A percentile compares a stretch with the other conserved stretches of the same genome.
Conservation (phyloP, 2,113 vertebrate species). For the Laticauda laticaudata region DNA sequence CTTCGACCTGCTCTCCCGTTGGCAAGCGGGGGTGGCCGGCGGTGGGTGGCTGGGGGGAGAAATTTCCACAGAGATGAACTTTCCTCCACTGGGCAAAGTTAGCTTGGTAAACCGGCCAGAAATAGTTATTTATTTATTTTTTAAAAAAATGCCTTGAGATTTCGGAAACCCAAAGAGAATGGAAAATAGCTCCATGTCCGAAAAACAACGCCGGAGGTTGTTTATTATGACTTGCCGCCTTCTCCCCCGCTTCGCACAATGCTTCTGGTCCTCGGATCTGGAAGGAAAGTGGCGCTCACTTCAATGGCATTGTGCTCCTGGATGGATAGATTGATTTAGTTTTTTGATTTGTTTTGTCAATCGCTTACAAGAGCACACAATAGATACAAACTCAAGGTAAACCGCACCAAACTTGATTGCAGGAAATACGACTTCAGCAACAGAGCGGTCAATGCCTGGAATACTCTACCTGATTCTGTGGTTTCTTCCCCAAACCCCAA, state of each 20-base stretch:
- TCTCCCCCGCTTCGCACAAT: neutral
- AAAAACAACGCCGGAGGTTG: neutral
- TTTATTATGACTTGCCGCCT: neutral
- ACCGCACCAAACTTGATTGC: too few species aligned
- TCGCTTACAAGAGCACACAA: too few species aligned
- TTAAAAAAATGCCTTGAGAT: neutral
- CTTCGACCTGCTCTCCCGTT: neutral
- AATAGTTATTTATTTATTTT: neutral
- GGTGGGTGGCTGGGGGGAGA: too few species aligned
- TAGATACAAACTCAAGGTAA: too few species aligned
- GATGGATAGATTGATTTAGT: neutral
- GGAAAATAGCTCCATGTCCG: neutral
- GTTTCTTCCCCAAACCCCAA: too few species aligned
- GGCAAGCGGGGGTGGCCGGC: neutral
- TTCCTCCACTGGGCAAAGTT: slow-evolving; percentile 11
- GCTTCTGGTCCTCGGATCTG: neutral
- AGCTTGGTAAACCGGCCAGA: neutral
- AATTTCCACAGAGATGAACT: neutral
- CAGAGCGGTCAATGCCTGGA: too few species aligned
- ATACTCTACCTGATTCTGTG: too few species aligned
- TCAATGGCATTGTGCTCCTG: neutral
- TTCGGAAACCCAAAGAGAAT: neutral
- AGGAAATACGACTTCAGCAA: too few species aligned
- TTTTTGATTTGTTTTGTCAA: too few species aligned
- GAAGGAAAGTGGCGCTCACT: neutral